Evolutionary conservation across 2,797 vertebrate genomes (phyloP).

Genomic region (Neosilurus mollespiculum): DNA sequence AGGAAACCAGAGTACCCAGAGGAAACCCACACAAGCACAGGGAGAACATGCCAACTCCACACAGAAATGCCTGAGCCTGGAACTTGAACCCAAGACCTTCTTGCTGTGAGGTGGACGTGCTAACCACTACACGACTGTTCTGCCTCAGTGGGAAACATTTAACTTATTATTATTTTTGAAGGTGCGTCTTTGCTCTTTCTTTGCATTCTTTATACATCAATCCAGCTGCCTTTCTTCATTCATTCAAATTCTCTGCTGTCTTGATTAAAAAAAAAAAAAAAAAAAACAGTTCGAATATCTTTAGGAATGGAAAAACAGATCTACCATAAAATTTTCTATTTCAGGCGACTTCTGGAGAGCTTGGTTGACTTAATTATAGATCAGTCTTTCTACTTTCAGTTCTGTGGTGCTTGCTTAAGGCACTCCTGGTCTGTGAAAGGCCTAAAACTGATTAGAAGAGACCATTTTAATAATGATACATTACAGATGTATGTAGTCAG

Average conservation of each 20-base stretch:
- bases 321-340: constrained; percentile 18
- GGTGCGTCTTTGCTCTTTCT: neutral
- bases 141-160: too few relatives aligned
- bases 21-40: too few relatives aligned
- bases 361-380: constrained; percentile 40
- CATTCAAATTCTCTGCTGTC: neutral
- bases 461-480: constrained; percentile 7
- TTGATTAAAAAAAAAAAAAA: too few relatives aligned
- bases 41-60: too few relatives aligned
- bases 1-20: too few relatives aligned
- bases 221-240: neutral
- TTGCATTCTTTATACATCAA: neutral
- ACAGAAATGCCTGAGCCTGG: too few relatives aligned
- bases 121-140: too few relatives aligned
- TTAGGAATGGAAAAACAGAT: constrained; percentile 32
- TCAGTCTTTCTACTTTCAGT: constrained; percentile 20
- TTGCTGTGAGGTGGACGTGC: too few relatives aligned
- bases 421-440: neutral
- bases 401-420: constrained; percentile 1
- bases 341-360: constrained; percentile 27
- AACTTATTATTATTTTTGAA: too few relatives aligned
- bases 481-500: constrained; percentile 5
- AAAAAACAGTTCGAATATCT: constrained; percentile 1
- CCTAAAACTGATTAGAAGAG: constrained; percentile 10
- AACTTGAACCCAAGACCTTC: too few relatives aligned